Base-by-base conservation (phyloP, 2,888 invertebrate genomes). In the Ophion obscuratus region DNA sequence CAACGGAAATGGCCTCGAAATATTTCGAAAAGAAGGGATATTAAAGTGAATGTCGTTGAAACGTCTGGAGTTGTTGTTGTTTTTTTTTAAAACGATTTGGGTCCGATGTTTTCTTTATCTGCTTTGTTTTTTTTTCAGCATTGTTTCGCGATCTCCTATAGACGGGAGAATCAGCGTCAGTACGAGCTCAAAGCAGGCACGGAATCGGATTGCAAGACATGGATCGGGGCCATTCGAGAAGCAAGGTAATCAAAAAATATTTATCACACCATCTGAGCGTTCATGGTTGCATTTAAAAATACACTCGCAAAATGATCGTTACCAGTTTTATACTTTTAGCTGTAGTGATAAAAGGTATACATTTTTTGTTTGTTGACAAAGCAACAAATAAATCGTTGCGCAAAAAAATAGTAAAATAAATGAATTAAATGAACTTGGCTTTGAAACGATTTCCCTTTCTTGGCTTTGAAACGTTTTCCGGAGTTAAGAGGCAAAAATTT, bases 211-310 rank as follows among this genome's bases (percentile, higher is more conserved):
- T 98, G 98, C 94, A 96, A 97, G 91, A 96, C 97, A 88, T 98
- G 98, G 98, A 97, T 98, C 90, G 97, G 98, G 93, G 97, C 98
- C 53, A 97, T 98, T 90, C 95, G 97, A 86, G 97, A 97, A 90
- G 98, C 98, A 81, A 98, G 98, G 98, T 98, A 94, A 94, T 66
- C 59, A 76, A 40, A 57, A n/a, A 57, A 44, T 57, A 76, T 71
- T 53, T 6, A 40, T 40, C 40, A 9, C 6, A 0, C 9, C 6
- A 9, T 7, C 7, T 7, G 7, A 7, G 40, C 0, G 9, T 40
- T 9, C 40, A 9, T 40, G 9, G 5, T 40, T 40, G 9, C 40
- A 40, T 40, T 61, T n/a, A 24, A 7, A 1, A 24, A 24, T n/a
- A n/a, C 31, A 57, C 20, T 67, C 44, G 14, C 20, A 67, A n/a